Evolutionary conservation across 2,888 invertebrate genomes (phyloP).

Genomic region (Galerucella pusilla): DNA sequence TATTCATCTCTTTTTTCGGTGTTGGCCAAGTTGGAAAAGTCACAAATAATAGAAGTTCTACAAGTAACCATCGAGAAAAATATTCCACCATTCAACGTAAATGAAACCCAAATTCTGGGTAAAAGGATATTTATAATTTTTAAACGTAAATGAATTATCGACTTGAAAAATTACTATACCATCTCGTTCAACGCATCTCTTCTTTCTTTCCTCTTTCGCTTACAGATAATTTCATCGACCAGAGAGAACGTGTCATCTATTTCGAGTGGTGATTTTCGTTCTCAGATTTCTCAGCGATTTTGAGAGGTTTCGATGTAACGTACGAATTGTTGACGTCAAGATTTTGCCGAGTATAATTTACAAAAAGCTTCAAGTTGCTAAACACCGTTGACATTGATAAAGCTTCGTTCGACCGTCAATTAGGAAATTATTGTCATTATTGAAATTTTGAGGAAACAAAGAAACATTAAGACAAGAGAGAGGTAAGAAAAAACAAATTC

Average conservation of each 20-base stretch:
- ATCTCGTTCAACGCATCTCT: slow-evolving; percentile 3
- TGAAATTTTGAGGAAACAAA: no score
- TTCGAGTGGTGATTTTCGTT: slow-evolving; percentile 28
- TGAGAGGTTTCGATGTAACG: slow-evolving; percentile 3
- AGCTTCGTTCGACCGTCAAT: neutral
- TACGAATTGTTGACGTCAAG: slow-evolving; percentile 1
- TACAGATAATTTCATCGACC: slow-evolving; percentile 15
- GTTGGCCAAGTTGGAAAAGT: neutral
- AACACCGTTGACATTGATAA: neutral
- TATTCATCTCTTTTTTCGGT: slow-evolving; percentile 29
- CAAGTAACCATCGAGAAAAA: neutral
- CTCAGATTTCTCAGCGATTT: slow-evolving; percentile 13
- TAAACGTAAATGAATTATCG: no score
- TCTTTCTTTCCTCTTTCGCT: slow-evolving; percentile 24
- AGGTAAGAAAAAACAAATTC: no score
- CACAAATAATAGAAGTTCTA: neutral
- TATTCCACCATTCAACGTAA: no score
- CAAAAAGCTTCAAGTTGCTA: slow-evolving; percentile 2
- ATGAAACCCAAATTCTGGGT: no score
- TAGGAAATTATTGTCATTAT: neutral
- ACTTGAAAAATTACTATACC: neutral
- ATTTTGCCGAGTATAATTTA: slow-evolving; percentile 16
- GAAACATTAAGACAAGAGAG: no score
- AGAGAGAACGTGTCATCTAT: slow-evolving; percentile 31
- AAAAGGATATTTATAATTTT: no score